Conservation (phyloP, 92 coral and sea anemone species). For the Chrysogorgia sp. region DNA sequence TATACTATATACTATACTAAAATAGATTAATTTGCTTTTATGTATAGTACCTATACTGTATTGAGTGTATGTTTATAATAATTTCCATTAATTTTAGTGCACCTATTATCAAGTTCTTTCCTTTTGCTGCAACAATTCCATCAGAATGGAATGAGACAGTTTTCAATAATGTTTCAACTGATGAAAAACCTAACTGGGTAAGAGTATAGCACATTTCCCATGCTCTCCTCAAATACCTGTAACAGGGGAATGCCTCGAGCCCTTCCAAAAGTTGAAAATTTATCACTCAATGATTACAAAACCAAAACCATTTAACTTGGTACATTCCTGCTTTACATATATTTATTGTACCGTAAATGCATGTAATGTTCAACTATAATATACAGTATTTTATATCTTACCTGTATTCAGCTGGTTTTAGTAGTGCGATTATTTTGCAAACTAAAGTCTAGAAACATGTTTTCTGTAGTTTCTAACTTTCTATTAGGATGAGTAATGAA, state of each 20-base stretch:
- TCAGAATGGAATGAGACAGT: conserved; percentile 68
- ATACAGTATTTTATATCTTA: too few species aligned
- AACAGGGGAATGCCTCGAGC: too few species aligned
- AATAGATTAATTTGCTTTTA: background rate
- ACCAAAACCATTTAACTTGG: background rate
- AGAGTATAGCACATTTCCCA: background rate
- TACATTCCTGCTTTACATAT: too few species aligned
- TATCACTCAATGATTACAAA: background rate
- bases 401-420: too few species aligned
- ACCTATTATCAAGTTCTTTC: conserved; percentile 63
- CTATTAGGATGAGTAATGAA: too few species aligned
- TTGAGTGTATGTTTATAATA: background rate
- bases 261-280: too few species aligned
- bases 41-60: background rate
- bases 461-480: too few species aligned
- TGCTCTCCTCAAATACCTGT: too few species aligned
- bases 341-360: too few species aligned
- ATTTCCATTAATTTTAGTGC: conserved; percentile 53
- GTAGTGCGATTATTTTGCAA: too few species aligned
- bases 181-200: conserved; percentile 38
- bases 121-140: conserved; percentile 66
- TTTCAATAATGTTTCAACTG: conserved; percentile 19
- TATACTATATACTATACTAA: background rate
- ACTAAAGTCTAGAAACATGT: too few species aligned
- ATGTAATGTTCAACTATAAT: too few species aligned